Percentiles rank a stretch among this genome's conserved stretches.
phyloP scores from a whole-genome alignment of 2,888 invertebrate species.

The Melanophora roralis region DNA sequence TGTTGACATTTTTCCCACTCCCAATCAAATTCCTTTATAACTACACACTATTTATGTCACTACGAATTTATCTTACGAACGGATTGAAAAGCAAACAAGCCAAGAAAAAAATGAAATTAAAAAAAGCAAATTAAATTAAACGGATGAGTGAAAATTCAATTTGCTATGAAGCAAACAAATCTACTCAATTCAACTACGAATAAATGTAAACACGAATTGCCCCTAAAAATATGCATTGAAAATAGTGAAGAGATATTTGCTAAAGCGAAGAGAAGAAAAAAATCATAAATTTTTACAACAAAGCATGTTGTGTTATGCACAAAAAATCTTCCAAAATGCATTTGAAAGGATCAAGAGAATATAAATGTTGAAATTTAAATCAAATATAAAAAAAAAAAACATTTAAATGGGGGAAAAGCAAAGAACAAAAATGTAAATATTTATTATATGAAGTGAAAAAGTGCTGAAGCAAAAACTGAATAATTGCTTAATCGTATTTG shows the following conservation, averaged over 20 bases:
- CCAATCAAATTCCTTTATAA: not conserved
- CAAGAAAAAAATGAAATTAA: not conserved
- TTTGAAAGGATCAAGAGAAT: not conserved
- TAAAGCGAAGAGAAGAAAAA: constrained; percentile 3
- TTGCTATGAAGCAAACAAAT: constrained; percentile 27
- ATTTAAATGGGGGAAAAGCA: not conserved
- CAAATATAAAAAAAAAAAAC: not conserved
- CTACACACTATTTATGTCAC: not conserved
- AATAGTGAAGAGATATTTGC: constrained; percentile 27
- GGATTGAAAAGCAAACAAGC: constrained; percentile 1
- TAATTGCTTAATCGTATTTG: not conserved
- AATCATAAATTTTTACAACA: not conserved
- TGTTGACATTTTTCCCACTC: constrained; percentile 27
- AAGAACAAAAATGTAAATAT: not conserved
- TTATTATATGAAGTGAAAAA: not conserved
- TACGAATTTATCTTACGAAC: constrained; percentile 3
- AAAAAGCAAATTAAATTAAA: constrained; percentile 5
- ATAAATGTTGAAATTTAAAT: not conserved
- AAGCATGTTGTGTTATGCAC: not conserved
- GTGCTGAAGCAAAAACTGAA: not conserved
- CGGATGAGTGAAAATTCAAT: constrained; percentile 30
- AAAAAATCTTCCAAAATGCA: constrained; percentile 5
- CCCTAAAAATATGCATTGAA: constrained; percentile 47
- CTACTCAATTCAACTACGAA: not conserved
- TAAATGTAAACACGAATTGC: constrained; percentile 44